Base-by-base conservation (phyloP, 2,797 vertebrate genomes). In the Ibycter americanus region DNA sequence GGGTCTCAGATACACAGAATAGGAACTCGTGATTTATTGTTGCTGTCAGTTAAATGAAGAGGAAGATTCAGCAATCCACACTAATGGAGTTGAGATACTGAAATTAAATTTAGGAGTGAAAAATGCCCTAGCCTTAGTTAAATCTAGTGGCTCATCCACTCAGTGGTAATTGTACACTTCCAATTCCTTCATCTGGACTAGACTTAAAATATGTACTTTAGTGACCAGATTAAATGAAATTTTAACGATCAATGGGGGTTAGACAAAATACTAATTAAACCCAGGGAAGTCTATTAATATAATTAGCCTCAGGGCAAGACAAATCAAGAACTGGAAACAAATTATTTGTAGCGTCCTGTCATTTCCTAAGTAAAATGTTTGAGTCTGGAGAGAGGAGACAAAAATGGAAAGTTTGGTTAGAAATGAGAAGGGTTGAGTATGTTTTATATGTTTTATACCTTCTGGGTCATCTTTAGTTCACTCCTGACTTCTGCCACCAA, bases 231-330 rank as follows among this genome's bases (percentile, higher is more conserved):
- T 95, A 91, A 95, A 67, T 46, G 90, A 84, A 55, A 81, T 92
- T 71, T 83, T 79, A 87, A 86, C n/a, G 36, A 88, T 97, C 96
- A 94, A 5, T 36, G 74, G 87, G 91, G 81, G 59, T 96, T 96
- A 93, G 74, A 86, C 83, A 94, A 94, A 97, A 88, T 93, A 80
- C 81, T 96, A 92, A 97, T 96, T 96, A 97, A 93, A 89, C 55
- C 72, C 83, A 90, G 62, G 68, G 72, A 92, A 71, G 79, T 96
- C 95, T 91, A 90, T 93, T 92, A 91, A 94, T 95, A 84, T 63
- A 86, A 86, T 96, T 89, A 96, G 87, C 83, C 78, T 83, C 34
- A 72, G 70, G 87, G 62, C 61, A 95, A 58, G 86, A 84, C 22
- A 71, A 26, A 92, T 96, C 68, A 65, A 94, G 59, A 97, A 92